Conservation (phyloP, 2,888 invertebrate genomes). For the Chaitophorus viminalis region DNA sequence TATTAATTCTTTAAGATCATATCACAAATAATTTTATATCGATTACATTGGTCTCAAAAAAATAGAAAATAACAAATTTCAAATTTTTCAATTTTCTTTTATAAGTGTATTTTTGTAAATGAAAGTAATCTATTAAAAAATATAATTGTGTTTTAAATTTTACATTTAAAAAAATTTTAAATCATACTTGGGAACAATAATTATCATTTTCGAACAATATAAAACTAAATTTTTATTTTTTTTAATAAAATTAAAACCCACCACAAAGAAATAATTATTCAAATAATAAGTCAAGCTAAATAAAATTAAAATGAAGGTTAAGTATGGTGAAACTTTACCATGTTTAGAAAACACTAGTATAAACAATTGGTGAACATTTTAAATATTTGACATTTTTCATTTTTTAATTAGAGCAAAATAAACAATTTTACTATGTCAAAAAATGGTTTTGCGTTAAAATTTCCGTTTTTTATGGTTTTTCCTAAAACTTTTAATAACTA, state of each 20-base stretch:
- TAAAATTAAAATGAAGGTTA: too few species aligned
- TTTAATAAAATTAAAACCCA: background rate
- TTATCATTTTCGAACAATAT: background rate
- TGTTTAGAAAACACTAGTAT: too few species aligned
- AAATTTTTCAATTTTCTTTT: background rate
- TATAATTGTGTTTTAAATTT: background rate
- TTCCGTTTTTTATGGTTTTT: too few species aligned
- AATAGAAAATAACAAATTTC: background rate
- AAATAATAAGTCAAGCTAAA: too few species aligned
- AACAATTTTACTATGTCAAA: too few species aligned
- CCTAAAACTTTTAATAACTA: too few species aligned
- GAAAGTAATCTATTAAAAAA: background rate
- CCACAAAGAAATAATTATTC: background rate
- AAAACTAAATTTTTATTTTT: background rate
- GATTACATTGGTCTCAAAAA: background rate
- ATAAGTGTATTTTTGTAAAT: background rate
- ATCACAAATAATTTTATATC: background rate
- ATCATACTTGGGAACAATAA: background rate
- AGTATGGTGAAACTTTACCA: too few species aligned
- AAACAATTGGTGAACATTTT: too few species aligned
- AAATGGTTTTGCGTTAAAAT: too few species aligned
- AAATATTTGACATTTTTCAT: too few species aligned
- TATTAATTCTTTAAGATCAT: background rate
- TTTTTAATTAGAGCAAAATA: too few species aligned
- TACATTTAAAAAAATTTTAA: background rate